These are phyloP conservation scores for Pitta sordida DNA, from an alignment of 2,113 vertebrate genomes.

Conservation along the genomic window DNA sequence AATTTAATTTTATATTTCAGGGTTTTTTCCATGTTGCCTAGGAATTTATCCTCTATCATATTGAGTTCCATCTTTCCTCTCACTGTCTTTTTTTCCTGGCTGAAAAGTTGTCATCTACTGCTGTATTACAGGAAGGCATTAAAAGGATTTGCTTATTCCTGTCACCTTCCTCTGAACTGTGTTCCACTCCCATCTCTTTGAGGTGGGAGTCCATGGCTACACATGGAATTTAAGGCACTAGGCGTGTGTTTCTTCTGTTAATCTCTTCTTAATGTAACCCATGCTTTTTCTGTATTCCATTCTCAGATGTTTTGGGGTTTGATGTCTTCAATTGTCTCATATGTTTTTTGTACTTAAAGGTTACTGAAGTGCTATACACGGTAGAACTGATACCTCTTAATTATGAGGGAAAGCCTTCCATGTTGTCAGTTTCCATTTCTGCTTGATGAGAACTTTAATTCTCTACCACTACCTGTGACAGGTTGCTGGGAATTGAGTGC, in stretches of 20 bases:
- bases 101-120: background rate
- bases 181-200: background rate
- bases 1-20: background rate
- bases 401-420: background rate
- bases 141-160: background rate
- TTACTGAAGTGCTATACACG: background rate
- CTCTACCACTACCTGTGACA: background rate
- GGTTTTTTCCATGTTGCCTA: rapidly evolving
- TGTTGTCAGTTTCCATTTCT: background rate
- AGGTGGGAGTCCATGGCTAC: background rate
- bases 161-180: background rate
- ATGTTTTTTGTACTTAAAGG: background rate
- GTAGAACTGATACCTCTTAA: background rate
- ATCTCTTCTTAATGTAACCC: background rate
- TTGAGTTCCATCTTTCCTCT: background rate
- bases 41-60: background rate
- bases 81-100: background rate
- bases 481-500: background rate
- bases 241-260: background rate
- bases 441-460: background rate
- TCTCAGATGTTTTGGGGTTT: background rate
- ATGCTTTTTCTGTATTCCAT: background rate
- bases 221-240: background rate
- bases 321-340: background rate
- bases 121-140: background rate